Percentiles rank a stretch among this genome's conserved stretches.
phyloP scores from a whole-genome alignment of 2,888 invertebrate genomes.

The Linnaemya tessellans region DNA sequence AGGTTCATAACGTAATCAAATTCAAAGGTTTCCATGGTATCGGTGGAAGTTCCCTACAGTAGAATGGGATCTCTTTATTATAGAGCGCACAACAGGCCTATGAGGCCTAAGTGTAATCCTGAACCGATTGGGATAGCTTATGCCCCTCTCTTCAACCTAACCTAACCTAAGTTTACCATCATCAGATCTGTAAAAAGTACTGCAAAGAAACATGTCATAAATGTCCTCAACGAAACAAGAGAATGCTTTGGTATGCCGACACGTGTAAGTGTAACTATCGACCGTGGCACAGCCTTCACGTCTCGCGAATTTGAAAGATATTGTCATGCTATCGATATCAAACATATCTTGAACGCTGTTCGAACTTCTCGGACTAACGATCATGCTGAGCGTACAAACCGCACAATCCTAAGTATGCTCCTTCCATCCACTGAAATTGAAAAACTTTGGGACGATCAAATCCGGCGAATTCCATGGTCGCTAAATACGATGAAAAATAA shows the following conservation, averaged over 20 bases:
- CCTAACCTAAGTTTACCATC: conserved; percentile 61
- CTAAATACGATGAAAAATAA: conserved; percentile 60
- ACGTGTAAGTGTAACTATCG: conserved; percentile 74
- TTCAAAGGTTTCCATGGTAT: no score
- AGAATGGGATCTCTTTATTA: no score
- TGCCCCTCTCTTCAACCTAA: no score
- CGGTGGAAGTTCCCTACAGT: no score
- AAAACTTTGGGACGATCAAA: conserved; percentile 37
- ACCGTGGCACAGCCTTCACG: conserved; percentile 75
- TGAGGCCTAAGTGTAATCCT: no score
- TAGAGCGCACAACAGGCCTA: no score
- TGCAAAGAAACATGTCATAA: conserved; percentile 40
- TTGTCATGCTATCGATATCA: conserved; percentile 69
- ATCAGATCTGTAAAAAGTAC: conserved; percentile 6
- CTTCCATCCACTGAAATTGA: no score
- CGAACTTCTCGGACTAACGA: conserved; percentile 65
- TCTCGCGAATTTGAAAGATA: conserved; percentile 72
- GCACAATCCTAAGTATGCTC: conserved; percentile 53
- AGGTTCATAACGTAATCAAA: no score
- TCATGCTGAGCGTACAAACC: conserved; percentile 42
- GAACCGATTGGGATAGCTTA: no score
- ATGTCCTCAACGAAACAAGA: conserved; percentile 17
- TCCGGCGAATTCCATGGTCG: conserved; percentile 52
- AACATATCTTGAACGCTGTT: conserved; percentile 74
- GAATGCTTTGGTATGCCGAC: conserved; percentile 74